Conservation (phyloP, 2,113 vertebrate genomes). For the Elgaria multicarinata region DNA sequence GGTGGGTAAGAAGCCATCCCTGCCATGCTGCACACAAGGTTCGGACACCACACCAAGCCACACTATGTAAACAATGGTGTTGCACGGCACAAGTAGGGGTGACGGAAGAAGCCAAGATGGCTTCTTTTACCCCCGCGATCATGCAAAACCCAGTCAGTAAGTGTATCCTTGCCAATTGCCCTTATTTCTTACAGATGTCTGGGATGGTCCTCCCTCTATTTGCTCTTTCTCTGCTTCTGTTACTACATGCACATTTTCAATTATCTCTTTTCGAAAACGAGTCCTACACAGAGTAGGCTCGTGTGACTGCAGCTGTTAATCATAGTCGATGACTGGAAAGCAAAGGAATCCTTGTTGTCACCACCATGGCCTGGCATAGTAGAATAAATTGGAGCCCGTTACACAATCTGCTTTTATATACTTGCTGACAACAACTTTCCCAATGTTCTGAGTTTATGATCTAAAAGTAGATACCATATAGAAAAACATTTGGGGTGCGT, state of each 20-base stretch:
- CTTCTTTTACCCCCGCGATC: no score
- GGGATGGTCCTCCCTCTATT: neutral
- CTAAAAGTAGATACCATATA: conserved; percentile 1
- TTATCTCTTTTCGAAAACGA: neutral
- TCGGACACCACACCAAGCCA: no score
- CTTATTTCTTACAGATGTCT: neutral
- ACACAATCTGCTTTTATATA: neutral
- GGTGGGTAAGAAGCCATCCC: no score
- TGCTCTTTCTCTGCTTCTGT: neutral
- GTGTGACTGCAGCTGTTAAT: neutral
- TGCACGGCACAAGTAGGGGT: no score
- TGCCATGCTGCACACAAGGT: no score
- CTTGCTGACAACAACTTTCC: conserved; percentile 24
- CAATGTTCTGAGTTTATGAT: neutral
- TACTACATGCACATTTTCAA: neutral
- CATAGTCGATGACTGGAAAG: neutral
- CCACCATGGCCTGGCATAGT: neutral
- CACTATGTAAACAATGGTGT: no score
- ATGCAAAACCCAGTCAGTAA: no score
- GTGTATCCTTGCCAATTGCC: neutral
- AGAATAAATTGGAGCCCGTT: neutral
- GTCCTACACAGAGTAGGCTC: neutral
- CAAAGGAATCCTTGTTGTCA: conserved; percentile 21
- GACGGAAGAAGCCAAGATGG: no score
- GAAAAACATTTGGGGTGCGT: neutral